Conservation (phyloP, 2,888 invertebrate genomes). For the Lasioglossum figueresi region DNA sequence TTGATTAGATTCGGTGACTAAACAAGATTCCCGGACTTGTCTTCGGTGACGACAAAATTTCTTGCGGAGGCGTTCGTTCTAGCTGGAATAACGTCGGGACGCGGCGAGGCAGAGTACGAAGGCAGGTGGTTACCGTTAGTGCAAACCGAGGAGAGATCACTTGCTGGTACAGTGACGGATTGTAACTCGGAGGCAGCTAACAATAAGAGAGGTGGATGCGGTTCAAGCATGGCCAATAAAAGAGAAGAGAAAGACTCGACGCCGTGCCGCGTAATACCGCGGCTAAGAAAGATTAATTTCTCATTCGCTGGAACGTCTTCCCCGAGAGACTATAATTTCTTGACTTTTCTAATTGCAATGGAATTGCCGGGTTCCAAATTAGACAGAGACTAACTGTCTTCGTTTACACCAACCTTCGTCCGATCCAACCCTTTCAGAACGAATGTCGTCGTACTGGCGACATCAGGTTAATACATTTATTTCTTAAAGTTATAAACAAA, state of each 20-base stretch:
- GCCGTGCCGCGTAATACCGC: constrained; percentile 27
- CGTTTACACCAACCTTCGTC: no score
- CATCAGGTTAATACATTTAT: no score
- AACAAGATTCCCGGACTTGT: constrained; percentile 40
- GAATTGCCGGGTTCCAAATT: constrained; percentile 21
- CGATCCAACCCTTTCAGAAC: not conserved
- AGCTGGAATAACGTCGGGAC: constrained; percentile 21
- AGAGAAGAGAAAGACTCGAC: constrained; percentile 37
- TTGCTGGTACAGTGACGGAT: constrained; percentile 56
- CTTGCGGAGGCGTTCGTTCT: constrained; percentile 26
- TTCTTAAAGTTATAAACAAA: no score
- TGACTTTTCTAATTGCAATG: constrained; percentile 18
- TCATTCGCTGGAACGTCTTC: constrained; percentile 30
- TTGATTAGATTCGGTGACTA: constrained; percentile 38
- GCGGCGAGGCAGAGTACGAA: constrained; percentile 42
- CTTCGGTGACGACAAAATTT: constrained; percentile 41
- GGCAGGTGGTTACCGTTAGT: constrained; percentile 67
- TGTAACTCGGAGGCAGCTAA: constrained; percentile 34
- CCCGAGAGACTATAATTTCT: not conserved
- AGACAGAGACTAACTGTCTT: constrained; percentile 4
- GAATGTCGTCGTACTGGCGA: not conserved
- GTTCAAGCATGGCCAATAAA: constrained; percentile 40
- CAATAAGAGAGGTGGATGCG: constrained; percentile 43
- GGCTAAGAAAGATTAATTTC: constrained; percentile 42
- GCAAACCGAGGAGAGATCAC: constrained; percentile 56